These are phyloP conservation scores for Zhengitettix transpicula DNA, from an alignment of 2,888 invertebrate species.

Conservation along the genomic window DNA sequence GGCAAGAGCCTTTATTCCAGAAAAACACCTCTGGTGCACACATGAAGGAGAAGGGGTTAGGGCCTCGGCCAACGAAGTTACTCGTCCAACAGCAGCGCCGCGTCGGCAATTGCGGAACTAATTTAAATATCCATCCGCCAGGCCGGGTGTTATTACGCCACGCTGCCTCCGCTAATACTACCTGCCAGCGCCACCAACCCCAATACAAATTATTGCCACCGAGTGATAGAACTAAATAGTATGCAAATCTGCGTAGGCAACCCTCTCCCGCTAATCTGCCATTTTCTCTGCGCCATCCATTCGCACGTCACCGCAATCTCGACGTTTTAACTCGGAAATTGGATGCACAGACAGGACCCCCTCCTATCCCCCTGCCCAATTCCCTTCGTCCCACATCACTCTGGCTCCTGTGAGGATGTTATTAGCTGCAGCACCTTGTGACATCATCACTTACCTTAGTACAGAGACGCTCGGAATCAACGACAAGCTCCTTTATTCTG, in stretches of 20 bases:
- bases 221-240: slow-evolving; percentile 10
- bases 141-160: not conserved
- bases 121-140: not conserved
- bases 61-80: too few species aligned
- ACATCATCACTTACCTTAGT: too few species aligned
- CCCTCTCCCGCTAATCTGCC: slow-evolving; percentile 21
- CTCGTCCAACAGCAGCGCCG: too few species aligned
- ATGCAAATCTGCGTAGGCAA: slow-evolving; percentile 5
- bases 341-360: not conserved
- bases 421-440: too few species aligned
- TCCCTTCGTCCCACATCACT: too few species aligned
- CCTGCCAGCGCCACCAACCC: not conserved
- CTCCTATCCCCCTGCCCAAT: too few species aligned
- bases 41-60: too few species aligned
- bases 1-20: too few species aligned
- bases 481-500: too few species aligned
- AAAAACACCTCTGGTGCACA: too few species aligned
- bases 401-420: too few species aligned
- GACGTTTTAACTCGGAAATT: not conserved
- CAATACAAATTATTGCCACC: slow-evolving; percentile 10
- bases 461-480: too few species aligned
- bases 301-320: slow-evolving; percentile 12
- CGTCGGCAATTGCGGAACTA: not conserved
- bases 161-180: not conserved
- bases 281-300: slow-evolving; percentile 21